These are phyloP conservation scores for Drosophila flavopinicola DNA, from an alignment of 2,888 invertebrate species.

Conservation along the genomic window DNA sequence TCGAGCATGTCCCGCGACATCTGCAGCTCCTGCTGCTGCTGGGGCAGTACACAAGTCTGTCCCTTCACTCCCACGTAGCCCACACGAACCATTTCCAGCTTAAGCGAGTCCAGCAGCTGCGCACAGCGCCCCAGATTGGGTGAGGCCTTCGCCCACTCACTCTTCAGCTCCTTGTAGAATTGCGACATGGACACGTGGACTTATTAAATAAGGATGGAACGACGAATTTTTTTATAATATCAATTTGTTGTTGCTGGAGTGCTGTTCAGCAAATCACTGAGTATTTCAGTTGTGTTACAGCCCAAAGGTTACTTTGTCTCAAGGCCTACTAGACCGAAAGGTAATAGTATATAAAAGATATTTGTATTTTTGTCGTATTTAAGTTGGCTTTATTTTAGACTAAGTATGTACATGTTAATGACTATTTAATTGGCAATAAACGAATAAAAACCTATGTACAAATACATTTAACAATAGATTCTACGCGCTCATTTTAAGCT, in stretches of 20 bases:
- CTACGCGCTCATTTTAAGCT: constrained; percentile 52
- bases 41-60: background rate
- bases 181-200: constrained; percentile 32
- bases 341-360: no score
- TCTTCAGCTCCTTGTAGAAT: constrained; percentile 56
- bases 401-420: constrained; percentile 10
- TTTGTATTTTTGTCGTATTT: background rate
- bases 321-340: background rate
- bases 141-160: constrained; percentile 57
- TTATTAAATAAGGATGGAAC: background rate
- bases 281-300: background rate
- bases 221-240: constrained; percentile 5
- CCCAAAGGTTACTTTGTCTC: background rate
- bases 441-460: constrained; percentile 46
- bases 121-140: constrained; percentile 55
- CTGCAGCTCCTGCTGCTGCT: constrained; percentile 35
- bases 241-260: background rate
- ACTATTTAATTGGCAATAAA: constrained; percentile 19
- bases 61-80: constrained; percentile 24
- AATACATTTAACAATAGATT: constrained; percentile 4
- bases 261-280: no score
- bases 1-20: constrained; percentile 63
- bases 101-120: constrained; percentile 49
- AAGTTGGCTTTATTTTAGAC: constrained; percentile 15
- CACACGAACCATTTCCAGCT: constrained; percentile 56